Conservation (phyloP, 2,113 vertebrate species). For the Sceloporus undulatus region DNA sequence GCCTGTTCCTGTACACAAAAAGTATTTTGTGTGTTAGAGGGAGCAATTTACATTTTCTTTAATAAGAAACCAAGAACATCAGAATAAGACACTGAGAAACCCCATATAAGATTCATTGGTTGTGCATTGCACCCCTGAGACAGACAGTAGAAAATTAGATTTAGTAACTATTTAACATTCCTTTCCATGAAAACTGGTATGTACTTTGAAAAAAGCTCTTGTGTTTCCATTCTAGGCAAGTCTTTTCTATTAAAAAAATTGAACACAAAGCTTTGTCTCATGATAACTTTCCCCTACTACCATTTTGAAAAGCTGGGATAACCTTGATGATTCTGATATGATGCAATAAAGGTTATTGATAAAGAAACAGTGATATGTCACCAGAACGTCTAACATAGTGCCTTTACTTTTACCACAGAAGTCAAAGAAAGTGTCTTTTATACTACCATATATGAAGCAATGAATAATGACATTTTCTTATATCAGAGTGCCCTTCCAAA, state of each 20-base stretch:
- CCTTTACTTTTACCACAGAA: background rate
- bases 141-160: constrained; percentile 37
- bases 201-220: background rate
- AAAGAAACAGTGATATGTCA: background rate
- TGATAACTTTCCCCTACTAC: background rate
- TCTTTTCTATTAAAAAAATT: constrained; percentile 21
- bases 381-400: background rate
- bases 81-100: constrained; percentile 58
- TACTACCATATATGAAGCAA: background rate
- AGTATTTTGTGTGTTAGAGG: constrained; percentile 25
- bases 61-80: constrained; percentile 60
- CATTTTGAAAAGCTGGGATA: background rate
- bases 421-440: background rate
- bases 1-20: constrained; percentile 43
- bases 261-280: constrained; percentile 31
- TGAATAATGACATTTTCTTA: constrained; percentile 36
- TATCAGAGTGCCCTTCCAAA: constrained; percentile 21
- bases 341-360: background rate
- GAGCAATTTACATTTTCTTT: constrained; percentile 67
- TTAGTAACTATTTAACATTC: constrained; percentile 29
- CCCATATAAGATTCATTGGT: background rate
- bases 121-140: constrained; percentile 20
- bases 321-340: constrained; percentile 29
- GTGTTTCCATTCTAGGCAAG: constrained; percentile 23
- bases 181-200: constrained; percentile 17